Evolutionary conservation across 1,140 invertebrate species (phyloP).

Genomic region (Geopemphigus sp.): DNA sequence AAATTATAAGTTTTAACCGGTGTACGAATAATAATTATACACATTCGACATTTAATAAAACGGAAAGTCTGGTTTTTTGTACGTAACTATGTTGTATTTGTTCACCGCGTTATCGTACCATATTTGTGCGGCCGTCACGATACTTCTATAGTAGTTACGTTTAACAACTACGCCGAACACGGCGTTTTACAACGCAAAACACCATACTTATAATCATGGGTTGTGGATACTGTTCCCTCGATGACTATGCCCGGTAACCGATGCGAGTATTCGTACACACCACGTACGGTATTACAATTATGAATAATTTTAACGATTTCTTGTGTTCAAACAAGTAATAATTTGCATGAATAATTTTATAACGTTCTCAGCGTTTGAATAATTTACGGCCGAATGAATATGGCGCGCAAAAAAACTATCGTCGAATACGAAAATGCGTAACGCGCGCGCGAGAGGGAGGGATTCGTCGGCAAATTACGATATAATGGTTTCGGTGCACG

Average conservation of each 20-base stretch:
- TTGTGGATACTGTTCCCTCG: conserved; percentile 13
- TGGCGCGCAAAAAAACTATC: not conserved
- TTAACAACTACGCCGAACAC: not conserved
- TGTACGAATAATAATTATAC: too few species aligned
- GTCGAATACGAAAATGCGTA: not conserved
- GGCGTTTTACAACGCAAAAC: too few species aligned
- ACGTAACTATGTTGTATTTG: too few species aligned
- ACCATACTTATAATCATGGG: not conserved
- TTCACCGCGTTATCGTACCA: too few species aligned
- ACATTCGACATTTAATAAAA: too few species aligned
- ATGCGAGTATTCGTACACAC: not conserved
- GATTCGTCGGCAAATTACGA: too few species aligned
- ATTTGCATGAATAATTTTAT: conserved; percentile 17
- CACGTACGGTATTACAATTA: not conserved
- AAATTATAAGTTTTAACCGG: too few species aligned
- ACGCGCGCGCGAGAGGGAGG: too few species aligned
- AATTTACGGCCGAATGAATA: not conserved
- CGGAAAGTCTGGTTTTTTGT: too few species aligned
- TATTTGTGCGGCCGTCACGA: not conserved
- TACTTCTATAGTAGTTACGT: not conserved
- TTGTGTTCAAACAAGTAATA: conserved; percentile 21
- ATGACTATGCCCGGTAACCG: conserved; percentile 2
- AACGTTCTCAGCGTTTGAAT: not conserved
- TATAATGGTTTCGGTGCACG: too few species aligned
- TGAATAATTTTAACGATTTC: conserved; percentile 18